Evolutionary conservation across 2,888 invertebrate genomes (phyloP).

Genomic region (Hydriomena furcata): DNA sequence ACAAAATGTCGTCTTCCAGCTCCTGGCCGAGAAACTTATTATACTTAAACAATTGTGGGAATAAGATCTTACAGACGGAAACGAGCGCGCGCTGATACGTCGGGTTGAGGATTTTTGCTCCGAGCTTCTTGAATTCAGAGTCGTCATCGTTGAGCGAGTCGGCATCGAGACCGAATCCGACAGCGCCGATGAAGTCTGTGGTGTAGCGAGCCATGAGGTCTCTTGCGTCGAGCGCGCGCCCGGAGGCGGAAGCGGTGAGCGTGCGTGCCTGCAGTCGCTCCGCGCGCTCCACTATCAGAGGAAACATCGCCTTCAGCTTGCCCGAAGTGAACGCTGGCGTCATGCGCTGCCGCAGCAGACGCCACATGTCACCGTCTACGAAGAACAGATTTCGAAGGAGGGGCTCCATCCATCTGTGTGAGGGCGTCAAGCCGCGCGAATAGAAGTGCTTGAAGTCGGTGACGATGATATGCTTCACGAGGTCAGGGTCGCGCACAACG

Average conservation of each 20-base stretch:
- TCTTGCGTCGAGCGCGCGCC: conserved; percentile 48
- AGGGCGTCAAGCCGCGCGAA: conserved; percentile 49
- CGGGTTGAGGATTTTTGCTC: conserved; percentile 48
- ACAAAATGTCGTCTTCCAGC: conserved; percentile 48
- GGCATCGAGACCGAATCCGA: conserved; percentile 62
- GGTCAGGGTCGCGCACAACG: conserved; percentile 57
- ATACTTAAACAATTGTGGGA: conserved; percentile 49
- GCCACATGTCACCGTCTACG: conserved; percentile 64
- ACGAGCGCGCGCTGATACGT: conserved; percentile 35
- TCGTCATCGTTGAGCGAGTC: conserved; percentile 57
- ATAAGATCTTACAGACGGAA: conserved; percentile 47
- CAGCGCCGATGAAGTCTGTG: conserved; percentile 64
- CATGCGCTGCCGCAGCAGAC: conserved; percentile 60
- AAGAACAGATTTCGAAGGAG: conserved; percentile 59
- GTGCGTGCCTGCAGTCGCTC: conserved; percentile 51
- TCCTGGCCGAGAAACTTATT: conserved; percentile 42
- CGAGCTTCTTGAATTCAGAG: conserved; percentile 56
- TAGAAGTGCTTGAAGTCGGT: conserved; percentile 59
- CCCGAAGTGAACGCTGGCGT: conserved; percentile 65
- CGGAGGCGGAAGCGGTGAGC: conserved; percentile 39
- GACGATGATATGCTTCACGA: conserved; percentile 52
- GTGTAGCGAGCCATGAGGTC: conserved; percentile 67
- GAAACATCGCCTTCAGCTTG: conserved; percentile 66
- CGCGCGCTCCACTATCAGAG: conserved; percentile 58
- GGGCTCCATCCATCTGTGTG: conserved; percentile 47